Conservation (phyloP, 2,797 vertebrate species). For the Ptychadena robeensis region DNA sequence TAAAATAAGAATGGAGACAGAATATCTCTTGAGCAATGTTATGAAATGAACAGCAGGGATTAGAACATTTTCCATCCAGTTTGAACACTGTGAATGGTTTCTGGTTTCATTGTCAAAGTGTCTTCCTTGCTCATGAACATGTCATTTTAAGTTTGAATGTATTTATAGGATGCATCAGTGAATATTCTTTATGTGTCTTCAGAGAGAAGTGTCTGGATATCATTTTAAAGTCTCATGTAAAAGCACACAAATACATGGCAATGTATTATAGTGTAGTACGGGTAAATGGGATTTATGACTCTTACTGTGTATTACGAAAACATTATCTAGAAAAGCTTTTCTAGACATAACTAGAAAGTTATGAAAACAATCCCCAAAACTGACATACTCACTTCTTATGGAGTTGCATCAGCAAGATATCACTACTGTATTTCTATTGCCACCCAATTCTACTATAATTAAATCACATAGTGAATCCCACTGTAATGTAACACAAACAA, state of each 20-base stretch:
- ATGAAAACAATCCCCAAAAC: neutral
- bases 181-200: neutral
- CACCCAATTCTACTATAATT: no score
- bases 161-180: neutral
- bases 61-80: neutral
- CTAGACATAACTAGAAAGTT: no score
- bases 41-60: neutral
- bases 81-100: neutral
- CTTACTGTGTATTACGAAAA: neutral
- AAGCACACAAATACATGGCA: neutral
- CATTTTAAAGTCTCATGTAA: no score
- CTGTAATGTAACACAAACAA: no score
- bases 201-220: no score
- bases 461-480: no score
- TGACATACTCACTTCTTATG: no score
- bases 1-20: neutral
- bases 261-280: neutral
- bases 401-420: no score
- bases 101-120: neutral
- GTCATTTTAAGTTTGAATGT: neutral
- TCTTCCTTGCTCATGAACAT: neutral
- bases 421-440: no score
- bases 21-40: neutral
- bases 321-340: no score
- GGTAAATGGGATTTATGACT: neutral